Evolutionary conservation across 2,888 invertebrate genomes (phyloP).

Genomic region (Ceramica pisi): DNA sequence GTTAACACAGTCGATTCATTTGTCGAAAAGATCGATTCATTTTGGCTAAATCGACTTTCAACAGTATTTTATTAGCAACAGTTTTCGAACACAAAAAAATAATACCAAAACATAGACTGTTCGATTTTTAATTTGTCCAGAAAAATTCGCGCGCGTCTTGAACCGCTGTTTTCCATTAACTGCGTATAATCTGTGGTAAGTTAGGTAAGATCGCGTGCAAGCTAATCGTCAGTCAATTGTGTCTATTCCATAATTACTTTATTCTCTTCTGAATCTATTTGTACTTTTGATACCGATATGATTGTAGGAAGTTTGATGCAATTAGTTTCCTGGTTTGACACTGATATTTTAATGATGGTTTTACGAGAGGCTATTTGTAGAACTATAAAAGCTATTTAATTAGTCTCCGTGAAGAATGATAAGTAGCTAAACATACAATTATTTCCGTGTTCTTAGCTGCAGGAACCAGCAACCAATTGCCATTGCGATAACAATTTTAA

Average conservation of each 20-base stretch:
- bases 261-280: conserved; percentile 31
- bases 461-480: background rate
- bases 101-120: background rate
- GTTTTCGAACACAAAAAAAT: background rate
- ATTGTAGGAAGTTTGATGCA: conserved; percentile 30
- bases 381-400: conserved; percentile 8
- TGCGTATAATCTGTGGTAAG: conserved; percentile 34
- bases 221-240: conserved; percentile 21
- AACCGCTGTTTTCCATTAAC: conserved; percentile 13
- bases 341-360: conserved; percentile 28
- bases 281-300: conserved; percentile 25
- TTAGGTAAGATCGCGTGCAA: conserved; percentile 51
- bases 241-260: conserved; percentile 42
- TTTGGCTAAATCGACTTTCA: background rate
- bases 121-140: background rate
- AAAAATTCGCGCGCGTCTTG: conserved; percentile 11
- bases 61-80: too few species aligned
- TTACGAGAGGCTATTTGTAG: conserved; percentile 3
- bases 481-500: background rate
- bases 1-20: background rate
- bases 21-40: background rate
- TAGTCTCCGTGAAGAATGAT: background rate
- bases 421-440: background rate
- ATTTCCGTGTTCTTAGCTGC: conserved; percentile 11
- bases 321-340: conserved; percentile 28